Conservation (phyloP, 2,888 invertebrate genomes). For the Ormyrus nitidulus region DNA sequence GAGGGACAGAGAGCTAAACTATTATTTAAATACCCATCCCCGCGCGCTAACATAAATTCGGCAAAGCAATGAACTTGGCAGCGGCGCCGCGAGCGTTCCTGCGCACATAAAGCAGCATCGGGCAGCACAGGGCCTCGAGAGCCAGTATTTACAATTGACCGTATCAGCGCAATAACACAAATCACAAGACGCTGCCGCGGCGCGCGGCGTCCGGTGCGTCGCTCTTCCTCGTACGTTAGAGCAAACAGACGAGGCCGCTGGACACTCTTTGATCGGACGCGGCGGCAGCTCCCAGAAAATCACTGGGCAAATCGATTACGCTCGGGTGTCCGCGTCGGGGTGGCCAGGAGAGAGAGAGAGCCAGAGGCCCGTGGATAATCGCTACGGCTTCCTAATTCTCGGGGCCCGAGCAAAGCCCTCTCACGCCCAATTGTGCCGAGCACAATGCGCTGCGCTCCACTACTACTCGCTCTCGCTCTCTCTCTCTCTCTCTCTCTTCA, state of each 20-base stretch:
- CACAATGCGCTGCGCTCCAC: constrained; percentile 54
- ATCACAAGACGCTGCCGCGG: neutral
- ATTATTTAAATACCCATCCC: neutral
- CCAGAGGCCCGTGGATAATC: constrained; percentile 40
- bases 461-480: too few species aligned
- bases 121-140: neutral
- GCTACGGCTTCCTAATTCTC: constrained; percentile 24
- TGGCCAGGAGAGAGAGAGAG: too few species aligned
- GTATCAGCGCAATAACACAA: constrained; percentile 5
- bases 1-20: too few species aligned
- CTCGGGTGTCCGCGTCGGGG: constrained; percentile 7
- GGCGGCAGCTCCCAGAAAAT: constrained; percentile 24
- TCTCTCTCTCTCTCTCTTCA: neutral
- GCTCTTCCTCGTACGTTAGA: too few species aligned
- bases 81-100: neutral
- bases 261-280: neutral
- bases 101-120: neutral
- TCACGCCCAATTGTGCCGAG: constrained; percentile 58
- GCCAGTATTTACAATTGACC: too few species aligned
- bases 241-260: too few species aligned
- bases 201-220: too few species aligned
- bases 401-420: constrained; percentile 29
- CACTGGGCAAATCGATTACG: constrained; percentile 38
- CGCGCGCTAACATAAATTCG: constrained; percentile 13
- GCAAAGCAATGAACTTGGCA: constrained; percentile 11